Percentiles rank a stretch among this genome's conserved stretches.
These are phyloP conservation scores for Excalfactoria chinensis DNA, from an alignment of 2,113 vertebrate genomes.

Conservation along the genomic window DNA sequence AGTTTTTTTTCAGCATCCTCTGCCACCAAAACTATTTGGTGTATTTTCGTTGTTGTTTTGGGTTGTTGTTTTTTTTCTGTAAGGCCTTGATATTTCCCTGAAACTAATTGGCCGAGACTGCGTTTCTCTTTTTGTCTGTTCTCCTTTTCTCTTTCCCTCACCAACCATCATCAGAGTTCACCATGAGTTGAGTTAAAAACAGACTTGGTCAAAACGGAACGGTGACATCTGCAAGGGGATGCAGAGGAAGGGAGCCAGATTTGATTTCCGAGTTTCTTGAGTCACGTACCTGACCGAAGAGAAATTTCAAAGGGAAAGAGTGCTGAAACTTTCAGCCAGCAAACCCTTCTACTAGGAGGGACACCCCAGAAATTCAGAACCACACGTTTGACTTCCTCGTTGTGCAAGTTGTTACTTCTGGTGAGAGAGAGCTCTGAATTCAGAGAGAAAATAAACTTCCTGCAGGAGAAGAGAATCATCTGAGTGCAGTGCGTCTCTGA, in stretches of 20 bases:
- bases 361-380: not conserved
- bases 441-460: not conserved
- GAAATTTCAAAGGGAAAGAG: not conserved
- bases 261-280: not conserved
- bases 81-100: not conserved
- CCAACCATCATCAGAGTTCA: not conserved
- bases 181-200: not conserved
- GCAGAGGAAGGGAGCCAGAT: not conserved
- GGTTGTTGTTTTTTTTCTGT: not conserved
- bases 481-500: not conserved
- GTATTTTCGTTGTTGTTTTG: too few relatives aligned
- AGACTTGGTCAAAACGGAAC: not conserved
- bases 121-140: not conserved
- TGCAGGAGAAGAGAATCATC: not conserved
- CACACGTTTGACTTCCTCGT: not conserved
- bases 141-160: not conserved
- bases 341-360: not conserved
- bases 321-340: not conserved
- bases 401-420: not conserved
- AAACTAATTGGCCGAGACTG: not conserved
- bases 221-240: not conserved
- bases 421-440: not conserved
- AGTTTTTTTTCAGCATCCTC: not conserved
- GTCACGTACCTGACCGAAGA: not conserved
- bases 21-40: not conserved